Percentiles rank a stretch among this genome's conserved stretches.
These are phyloP conservation scores for Nipponia nippon DNA, from an alignment of 2,113 vertebrate genomes.

Conservation along the genomic window DNA sequence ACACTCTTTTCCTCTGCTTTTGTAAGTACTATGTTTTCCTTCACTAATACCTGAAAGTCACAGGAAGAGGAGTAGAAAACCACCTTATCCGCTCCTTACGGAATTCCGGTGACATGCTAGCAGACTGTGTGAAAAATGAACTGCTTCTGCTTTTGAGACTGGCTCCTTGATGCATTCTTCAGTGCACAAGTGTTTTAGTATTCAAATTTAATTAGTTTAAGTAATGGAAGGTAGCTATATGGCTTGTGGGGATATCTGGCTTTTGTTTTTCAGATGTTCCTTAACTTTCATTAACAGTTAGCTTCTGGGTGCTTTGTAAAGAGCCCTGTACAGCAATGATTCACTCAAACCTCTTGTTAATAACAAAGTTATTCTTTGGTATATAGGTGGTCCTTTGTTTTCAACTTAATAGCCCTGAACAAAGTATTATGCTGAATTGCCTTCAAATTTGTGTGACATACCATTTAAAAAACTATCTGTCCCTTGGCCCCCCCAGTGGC, in stretches of 20 bases:
- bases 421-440: background rate
- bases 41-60: background rate
- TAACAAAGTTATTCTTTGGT: background rate
- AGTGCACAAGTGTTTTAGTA: background rate
- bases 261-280: background rate
- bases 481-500: background rate
- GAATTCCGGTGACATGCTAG: background rate
- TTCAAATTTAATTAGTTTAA: background rate
- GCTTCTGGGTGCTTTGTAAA: background rate
- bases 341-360: background rate
- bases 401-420: background rate
- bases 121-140: background rate
- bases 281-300: background rate
- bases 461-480: background rate
- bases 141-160: background rate
- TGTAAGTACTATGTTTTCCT: conserved; percentile 81
- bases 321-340: background rate
- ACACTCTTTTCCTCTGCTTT: conserved; percentile 96
- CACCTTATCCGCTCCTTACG: background rate
- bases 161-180: background rate
- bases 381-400: background rate
- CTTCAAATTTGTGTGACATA: background rate
- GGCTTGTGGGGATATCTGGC: background rate
- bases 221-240: background rate
- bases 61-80: background rate